Percentiles rank a stretch among this genome's conserved stretches.
Conservation (phyloP, 2,888 invertebrate species). For the Apodemia mormo region DNA sequence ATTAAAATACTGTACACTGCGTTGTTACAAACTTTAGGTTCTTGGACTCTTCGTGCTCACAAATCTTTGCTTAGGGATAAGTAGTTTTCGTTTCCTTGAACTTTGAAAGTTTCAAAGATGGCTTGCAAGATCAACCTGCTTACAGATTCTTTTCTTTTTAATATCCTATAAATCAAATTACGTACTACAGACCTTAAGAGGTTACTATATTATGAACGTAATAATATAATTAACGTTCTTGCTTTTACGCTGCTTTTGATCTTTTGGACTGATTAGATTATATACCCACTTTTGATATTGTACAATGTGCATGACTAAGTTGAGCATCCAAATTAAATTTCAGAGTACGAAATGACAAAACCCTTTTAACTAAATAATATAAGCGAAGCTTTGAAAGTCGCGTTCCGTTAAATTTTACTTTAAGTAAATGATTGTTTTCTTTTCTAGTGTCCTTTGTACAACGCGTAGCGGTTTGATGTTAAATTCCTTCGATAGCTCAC, state of each 20-base stretch:
- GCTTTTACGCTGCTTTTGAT: slow-evolving; percentile 1
- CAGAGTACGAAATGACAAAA: slow-evolving; percentile 6
- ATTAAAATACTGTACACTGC: no score
- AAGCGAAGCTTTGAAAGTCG: background rate
- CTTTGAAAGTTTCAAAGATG: no score
- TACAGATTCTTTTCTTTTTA: background rate
- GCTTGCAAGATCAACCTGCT: no score
- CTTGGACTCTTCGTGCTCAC: no score
- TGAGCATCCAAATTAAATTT: slow-evolving; percentile 7
- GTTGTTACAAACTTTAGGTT: no score
- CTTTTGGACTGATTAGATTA: slow-evolving; percentile 3
- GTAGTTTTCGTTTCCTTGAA: no score
- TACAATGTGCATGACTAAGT: background rate
- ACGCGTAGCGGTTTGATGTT: no score
- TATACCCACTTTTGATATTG: slow-evolving; percentile 10
- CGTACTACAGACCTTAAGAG: background rate
- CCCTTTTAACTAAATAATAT: slow-evolving; percentile 9
- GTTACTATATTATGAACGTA: background rate
- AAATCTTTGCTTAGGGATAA: no score
- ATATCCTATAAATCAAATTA: background rate
- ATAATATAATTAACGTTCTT: background rate
- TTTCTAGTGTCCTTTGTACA: no score
- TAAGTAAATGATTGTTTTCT: no score
- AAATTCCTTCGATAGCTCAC: no score
- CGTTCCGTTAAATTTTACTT: no score